Evolutionary conservation across 2,113 vertebrate species (phyloP).

Genomic region (Candoia aspera): DNA sequence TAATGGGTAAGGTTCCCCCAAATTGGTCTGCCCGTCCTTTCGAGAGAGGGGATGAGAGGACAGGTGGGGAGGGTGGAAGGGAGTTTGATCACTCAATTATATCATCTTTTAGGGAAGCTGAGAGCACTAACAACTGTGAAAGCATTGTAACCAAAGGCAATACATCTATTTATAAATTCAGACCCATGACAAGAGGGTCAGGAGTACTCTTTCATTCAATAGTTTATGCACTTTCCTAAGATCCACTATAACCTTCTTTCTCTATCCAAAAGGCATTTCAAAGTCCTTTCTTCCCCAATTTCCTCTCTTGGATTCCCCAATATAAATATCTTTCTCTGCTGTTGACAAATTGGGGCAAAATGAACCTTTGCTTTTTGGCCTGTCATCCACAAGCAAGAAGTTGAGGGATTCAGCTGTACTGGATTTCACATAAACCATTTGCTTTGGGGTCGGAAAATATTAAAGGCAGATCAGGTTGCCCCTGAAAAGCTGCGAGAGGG

Average conservation of each 20-base stretch:
- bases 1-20: too few species aligned
- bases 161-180: background rate
- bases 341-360: conserved; percentile 85
- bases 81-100: background rate
- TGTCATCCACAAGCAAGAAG: conserved; percentile 72
- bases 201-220: conserved; percentile 45
- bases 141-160: background rate
- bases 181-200: conserved; percentile 33
- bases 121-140: background rate
- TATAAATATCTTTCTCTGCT: conserved; percentile 86
- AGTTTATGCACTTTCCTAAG: conserved; percentile 48
- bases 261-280: conserved; percentile 51
- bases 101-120: background rate
- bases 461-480: conserved; percentile 82
- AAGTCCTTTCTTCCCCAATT: conserved; percentile 41
- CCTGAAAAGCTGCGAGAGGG: conserved; percentile 74
- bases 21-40: background rate
- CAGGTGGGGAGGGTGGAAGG: background rate
- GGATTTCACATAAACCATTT: conserved; percentile 92
- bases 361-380: conserved; percentile 82
- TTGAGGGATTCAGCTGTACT: conserved; percentile 83
- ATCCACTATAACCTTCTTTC: conserved; percentile 45
- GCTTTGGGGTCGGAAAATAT: conserved; percentile 80
- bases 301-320: conserved; percentile 77
- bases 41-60: background rate